Percentiles rank a stretch among this genome's conserved stretches.
Evolutionary conservation across 2,113 vertebrate genomes (phyloP).

Genomic region (Struthidea cinerea): DNA sequence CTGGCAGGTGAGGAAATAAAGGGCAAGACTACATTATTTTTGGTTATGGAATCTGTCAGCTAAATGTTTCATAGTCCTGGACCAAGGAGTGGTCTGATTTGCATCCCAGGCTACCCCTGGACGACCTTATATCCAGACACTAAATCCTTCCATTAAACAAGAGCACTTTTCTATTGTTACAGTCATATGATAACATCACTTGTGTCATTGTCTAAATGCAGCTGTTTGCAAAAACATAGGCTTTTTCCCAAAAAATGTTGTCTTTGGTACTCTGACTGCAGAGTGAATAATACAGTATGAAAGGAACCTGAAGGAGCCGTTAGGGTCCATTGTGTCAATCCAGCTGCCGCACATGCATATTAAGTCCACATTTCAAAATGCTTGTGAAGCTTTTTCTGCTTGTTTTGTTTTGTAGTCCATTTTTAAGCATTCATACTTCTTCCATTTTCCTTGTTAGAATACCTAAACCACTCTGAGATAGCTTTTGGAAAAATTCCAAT

Average conservation of each 20-base stretch:
- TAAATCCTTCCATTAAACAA: slow-evolving; percentile 18
- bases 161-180: slow-evolving; percentile 15
- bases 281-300: slow-evolving; percentile 46
- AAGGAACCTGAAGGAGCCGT: slow-evolving; percentile 74
- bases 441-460: slow-evolving; percentile 3
- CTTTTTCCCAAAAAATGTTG: slow-evolving; percentile 10
- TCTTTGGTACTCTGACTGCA: slow-evolving; percentile 24
- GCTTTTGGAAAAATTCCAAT: neutral
- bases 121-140: slow-evolving; percentile 4
- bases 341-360: slow-evolving; percentile 70
- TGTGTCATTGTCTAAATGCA: slow-evolving; percentile 51
- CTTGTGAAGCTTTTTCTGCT: slow-evolving; percentile 66
- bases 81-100: neutral
- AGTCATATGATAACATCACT: neutral
- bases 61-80: neutral
- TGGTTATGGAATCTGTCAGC: neutral
- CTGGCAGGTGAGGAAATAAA: slow-evolving; percentile 8
- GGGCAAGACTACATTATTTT: neutral
- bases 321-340: slow-evolving; percentile 71
- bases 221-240: slow-evolving; percentile 55
- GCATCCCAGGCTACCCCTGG: neutral
- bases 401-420: slow-evolving; percentile 6
- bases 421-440: slow-evolving; percentile 8
- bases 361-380: slow-evolving; percentile 69
- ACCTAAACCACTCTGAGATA: neutral